Percentiles rank a stretch among this genome's conserved stretches.
phyloP scores from a whole-genome alignment of 2,113 vertebrate species.

The Odontophorus gujanensis region DNA sequence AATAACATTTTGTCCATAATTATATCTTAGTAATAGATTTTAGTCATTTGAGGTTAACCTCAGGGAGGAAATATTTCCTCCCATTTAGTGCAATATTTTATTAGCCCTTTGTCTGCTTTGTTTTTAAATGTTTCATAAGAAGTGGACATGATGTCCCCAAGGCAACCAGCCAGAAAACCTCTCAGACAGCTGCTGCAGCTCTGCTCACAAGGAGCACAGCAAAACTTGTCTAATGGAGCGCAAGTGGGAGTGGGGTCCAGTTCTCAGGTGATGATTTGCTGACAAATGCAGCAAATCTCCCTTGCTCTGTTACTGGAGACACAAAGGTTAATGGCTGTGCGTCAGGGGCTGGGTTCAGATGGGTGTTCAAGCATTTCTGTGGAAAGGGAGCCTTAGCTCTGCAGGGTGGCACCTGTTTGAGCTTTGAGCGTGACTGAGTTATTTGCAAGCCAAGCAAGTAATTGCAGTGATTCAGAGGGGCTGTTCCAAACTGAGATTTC shows the following conservation, averaged over 20 bases:
- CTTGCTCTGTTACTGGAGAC: neutral
- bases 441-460: constrained; percentile 63
- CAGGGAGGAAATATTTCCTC: constrained; percentile 51
- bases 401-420: constrained; percentile 39
- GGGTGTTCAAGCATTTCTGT: neutral
- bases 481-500: neutral
- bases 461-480: constrained; percentile 27
- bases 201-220: constrained; percentile 23
- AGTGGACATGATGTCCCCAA: constrained; percentile 31
- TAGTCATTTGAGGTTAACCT: constrained; percentile 58
- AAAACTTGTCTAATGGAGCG: constrained; percentile 32
- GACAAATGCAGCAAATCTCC: neutral
- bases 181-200: constrained; percentile 55
- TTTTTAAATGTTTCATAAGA: constrained; percentile 59
- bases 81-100: constrained; percentile 56
- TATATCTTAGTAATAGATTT: constrained; percentile 40
- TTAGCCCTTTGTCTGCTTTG: constrained; percentile 37
- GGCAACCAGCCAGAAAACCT: constrained; percentile 63
- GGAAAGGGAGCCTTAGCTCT: neutral
- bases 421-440: constrained; percentile 18
- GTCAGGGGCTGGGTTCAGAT: neutral
- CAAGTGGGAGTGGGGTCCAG: neutral
- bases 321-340: neutral
- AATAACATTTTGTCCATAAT: constrained; percentile 34
- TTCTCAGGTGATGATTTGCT: constrained; percentile 34